Evolutionary conservation across 2,888 invertebrate genomes (phyloP).

Genomic region (Nineta flava): DNA sequence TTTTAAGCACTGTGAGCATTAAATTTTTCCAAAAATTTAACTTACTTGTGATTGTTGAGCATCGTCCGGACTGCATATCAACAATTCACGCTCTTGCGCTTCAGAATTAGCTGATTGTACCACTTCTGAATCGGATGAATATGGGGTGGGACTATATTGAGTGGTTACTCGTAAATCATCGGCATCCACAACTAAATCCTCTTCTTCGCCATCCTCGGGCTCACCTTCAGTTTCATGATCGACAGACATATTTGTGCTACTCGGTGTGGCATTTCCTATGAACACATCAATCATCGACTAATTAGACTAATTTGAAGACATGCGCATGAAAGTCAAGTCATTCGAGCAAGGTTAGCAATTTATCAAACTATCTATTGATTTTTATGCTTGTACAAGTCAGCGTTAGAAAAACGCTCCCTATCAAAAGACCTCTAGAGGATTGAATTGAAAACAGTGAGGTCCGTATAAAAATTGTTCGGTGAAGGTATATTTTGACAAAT

Average conservation of each 20-base stretch:
- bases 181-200: constrained; percentile 28
- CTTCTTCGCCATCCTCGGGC: constrained; percentile 18
- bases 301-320: not conserved
- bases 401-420: no score
- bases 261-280: constrained; percentile 15
- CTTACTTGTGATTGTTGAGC: constrained; percentile 20
- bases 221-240: constrained; percentile 11
- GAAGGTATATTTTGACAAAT: no score
- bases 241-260: constrained; percentile 22
- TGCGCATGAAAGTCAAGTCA: no score
- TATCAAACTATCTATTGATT: no score
- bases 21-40: no score
- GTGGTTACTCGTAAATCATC: constrained; percentile 24
- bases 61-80: constrained; percentile 15
- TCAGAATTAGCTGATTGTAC: constrained; percentile 17
- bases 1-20: no score
- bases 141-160: constrained; percentile 18
- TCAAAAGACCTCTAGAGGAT: no score
- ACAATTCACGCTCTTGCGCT: constrained; percentile 13
- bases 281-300: no score
- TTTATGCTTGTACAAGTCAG: no score
- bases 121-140: constrained; percentile 26
- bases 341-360: no score
- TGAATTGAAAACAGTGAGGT: no score
- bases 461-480: no score